Conservation (phyloP, 2,888 invertebrate genomes). For the Eupithecia insigniata region DNA sequence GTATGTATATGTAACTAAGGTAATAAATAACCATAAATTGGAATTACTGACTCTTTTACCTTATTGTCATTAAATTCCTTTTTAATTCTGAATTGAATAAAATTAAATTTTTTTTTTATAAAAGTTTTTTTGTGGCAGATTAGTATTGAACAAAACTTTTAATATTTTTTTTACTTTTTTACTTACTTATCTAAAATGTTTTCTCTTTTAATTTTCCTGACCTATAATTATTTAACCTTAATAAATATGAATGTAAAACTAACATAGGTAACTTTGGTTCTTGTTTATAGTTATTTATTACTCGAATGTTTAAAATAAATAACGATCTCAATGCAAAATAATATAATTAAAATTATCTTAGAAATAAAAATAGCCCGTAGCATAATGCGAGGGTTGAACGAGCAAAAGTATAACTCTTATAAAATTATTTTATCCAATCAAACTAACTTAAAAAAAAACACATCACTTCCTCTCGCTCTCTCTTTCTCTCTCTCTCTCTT, state of each 20-base stretch:
- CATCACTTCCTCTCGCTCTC: background rate
- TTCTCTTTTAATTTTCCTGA: background rate
- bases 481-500: no score
- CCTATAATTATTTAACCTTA: background rate
- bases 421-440: conserved; percentile 6
- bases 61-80: background rate
- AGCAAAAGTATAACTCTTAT: conserved; percentile 78
- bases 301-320: background rate
- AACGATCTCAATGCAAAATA: background rate
- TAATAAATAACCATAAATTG: background rate
- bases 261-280: background rate
- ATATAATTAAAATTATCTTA: background rate
- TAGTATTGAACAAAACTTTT: background rate
- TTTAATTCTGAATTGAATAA: background rate
- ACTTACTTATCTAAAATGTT: no score
- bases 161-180: no score
- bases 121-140: background rate
- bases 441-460: background rate
- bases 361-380: conserved; percentile 4
- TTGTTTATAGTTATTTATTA: background rate
- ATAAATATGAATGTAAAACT: background rate
- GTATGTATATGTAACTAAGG: background rate
- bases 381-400: conserved; percentile 73
- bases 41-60: background rate
- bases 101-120: background rate